Conservation (phyloP, 2,888 invertebrate species). For the Ceriagrion tenellum region DNA sequence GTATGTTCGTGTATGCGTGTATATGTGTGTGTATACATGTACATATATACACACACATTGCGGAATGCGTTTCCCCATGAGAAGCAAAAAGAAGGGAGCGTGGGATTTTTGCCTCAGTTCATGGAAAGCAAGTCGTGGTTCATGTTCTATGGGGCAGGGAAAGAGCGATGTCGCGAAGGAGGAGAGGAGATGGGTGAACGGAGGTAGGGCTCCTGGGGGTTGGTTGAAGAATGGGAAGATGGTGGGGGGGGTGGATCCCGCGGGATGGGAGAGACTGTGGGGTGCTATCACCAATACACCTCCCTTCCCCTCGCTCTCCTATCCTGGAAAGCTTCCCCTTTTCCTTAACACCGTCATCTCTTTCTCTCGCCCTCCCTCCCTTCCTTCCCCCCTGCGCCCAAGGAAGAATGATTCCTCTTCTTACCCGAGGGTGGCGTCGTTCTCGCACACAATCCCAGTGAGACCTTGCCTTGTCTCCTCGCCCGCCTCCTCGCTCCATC, state of each 20-base stretch:
- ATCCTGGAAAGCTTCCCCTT: background rate
- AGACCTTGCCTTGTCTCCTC: background rate
- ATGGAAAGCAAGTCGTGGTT: constrained; percentile 36
- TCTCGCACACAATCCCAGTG: background rate
- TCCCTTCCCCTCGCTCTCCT: background rate
- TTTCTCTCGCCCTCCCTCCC: background rate
- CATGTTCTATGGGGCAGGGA: constrained; percentile 47
- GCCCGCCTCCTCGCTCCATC: background rate
- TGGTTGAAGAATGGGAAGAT: background rate
- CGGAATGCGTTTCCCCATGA: background rate
- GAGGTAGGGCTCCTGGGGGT: background rate
- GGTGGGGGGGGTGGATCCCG: no score
- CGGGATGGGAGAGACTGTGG: background rate
- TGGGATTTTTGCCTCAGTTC: constrained; percentile 30
- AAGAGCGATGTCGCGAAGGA: background rate
- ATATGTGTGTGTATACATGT: no score
- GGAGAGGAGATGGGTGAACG: background rate
- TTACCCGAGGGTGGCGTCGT: background rate
- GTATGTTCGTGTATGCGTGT: no score
- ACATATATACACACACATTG: no score
- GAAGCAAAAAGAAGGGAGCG: constrained; percentile 31
- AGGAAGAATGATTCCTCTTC: background rate
- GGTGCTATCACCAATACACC: background rate
- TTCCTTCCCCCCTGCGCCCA: background rate
- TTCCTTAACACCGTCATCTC: background rate